These are phyloP conservation scores for Tetraodon nigroviridis DNA, from an alignment of 2,113 vertebrate genomes.

Conservation along the genomic window DNA sequence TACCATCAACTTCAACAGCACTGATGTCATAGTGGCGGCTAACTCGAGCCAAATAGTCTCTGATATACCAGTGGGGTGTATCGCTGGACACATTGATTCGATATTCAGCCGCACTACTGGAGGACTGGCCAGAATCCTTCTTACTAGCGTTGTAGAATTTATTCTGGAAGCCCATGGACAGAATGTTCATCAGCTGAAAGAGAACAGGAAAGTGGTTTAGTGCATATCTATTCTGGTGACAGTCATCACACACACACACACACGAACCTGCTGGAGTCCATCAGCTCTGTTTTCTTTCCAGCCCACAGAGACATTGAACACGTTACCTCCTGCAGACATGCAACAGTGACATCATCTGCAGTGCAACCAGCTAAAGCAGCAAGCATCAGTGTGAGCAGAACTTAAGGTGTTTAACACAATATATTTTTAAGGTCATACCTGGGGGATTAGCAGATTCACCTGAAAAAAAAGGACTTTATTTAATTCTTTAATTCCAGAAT, in stretches of 20 bases:
- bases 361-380: conserved; percentile 8
- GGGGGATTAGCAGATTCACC: conserved; percentile 77
- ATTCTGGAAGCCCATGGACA: conserved; percentile 72
- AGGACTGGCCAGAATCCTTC: conserved; percentile 11
- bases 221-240: neutral
- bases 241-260: neutral
- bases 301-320: conserved; percentile 74
- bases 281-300: conserved; percentile 54
- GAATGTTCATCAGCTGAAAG: conserved; percentile 66
- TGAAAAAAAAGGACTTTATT: conserved; percentile 40
- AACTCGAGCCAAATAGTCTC: conserved; percentile 73
- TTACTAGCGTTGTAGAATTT: conserved; percentile 74
- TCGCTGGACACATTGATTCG: conserved; percentile 78
- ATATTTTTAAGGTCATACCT: conserved; percentile 61
- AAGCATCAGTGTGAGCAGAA: neutral
- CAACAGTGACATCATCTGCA: conserved; percentile 10
- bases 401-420: neutral
- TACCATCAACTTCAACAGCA: conserved; percentile 68
- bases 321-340: conserved; percentile 68
- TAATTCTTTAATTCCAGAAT: neutral
- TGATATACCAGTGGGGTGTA: conserved; percentile 80
- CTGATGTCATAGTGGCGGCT: conserved; percentile 62
- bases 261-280: conserved; percentile 62
- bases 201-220: neutral
- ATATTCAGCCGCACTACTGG: conserved; percentile 52